Percentiles rank a stretch among this genome's conserved stretches.
phyloP scores from a whole-genome alignment of 2,113 vertebrate genomes.

The Maccullochella peelii region DNA sequence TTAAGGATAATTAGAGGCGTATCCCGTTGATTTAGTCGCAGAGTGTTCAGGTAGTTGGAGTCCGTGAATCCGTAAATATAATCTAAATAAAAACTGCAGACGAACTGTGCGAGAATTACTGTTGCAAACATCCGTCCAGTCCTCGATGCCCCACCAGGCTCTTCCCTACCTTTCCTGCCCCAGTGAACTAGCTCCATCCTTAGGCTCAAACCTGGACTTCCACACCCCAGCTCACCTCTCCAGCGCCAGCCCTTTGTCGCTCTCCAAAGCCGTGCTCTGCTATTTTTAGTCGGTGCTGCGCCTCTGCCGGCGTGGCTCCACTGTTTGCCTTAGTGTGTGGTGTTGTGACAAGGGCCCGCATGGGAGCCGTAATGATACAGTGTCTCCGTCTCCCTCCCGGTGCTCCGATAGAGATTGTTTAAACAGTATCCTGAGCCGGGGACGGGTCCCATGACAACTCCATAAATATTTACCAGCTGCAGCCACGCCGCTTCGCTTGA shows the following conservation, averaged over 20 bases:
- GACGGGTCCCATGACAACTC: conserved; percentile 87
- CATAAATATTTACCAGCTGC: conserved; percentile 86
- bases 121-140: conserved; percentile 9
- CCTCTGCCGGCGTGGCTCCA: conserved; percentile 61
- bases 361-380: conserved; percentile 81
- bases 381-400: conserved; percentile 75
- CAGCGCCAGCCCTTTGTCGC: conserved; percentile 28
- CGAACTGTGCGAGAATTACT: not conserved
- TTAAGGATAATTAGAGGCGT: not conserved
- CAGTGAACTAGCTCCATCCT: conserved; percentile 14
- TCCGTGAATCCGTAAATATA: not conserved
- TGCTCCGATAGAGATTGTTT: conserved; percentile 85
- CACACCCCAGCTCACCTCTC: conserved; percentile 48
- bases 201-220: conserved; percentile 43
- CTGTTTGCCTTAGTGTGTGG: conserved; percentile 70
- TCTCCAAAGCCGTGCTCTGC: conserved; percentile 39
- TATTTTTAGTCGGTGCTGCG: conserved; percentile 76
- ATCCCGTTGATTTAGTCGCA: not conserved
- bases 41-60: not conserved
- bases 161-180: conserved; percentile 6
- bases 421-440: conserved; percentile 82
- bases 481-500: conserved; percentile 66
- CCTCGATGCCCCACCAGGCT: not conserved
- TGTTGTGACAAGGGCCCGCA: conserved; percentile 82
- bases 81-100: not conserved